Base-by-base conservation (phyloP, 1,140 invertebrate species). In the Diorhabda sublineata region DNA sequence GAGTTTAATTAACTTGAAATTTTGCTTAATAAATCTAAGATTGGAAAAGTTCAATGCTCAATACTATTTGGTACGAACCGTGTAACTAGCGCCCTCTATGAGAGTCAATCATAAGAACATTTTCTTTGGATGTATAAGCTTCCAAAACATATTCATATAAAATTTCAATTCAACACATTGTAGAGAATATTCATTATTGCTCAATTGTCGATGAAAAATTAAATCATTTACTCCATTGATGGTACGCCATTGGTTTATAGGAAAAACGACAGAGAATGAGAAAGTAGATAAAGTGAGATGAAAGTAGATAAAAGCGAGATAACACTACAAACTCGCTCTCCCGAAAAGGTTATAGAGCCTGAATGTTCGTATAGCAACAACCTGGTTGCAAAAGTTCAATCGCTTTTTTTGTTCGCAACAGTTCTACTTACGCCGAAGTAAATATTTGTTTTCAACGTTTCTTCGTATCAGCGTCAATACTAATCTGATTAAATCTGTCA, bases 251-350 rank as follows among this genome's bases (percentile, higher is more conserved):
- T 62, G 61, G 5, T 62, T 65, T 65, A 65, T 71, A 64, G 70
- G 67, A 69, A 71, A 71, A 69, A 64, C 64, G 67, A 71, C 47
- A 64, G 70, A 71, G 70, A 64, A 68, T 69, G 67, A 58, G 70
- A 64, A 68, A 67, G 66, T 65, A 65, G 64, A 52, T 45, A 43
- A 47, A 62, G 44, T 44, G 61, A 62, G 61, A 62, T 62, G 61
- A 45, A n/a, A 44, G 8, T n/a, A 62, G 47, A 52, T 52, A n/a
- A n/a, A 52, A 52, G 47, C 6, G 47, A 52, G 47, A 52, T 52
- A 52, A 52, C 47, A 4, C 47, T 52, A 52, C n/a, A 9, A 62
- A 43, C 11, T 8, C 9, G 43, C 64, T 47, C 52, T 65, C 45
- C 56, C 64, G 64, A 58, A 65, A 65, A 65, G 64, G 64, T 65